Evolutionary conservation across 2,113 vertebrate genomes (phyloP).

Genomic region (Calyptomena viridis): DNA sequence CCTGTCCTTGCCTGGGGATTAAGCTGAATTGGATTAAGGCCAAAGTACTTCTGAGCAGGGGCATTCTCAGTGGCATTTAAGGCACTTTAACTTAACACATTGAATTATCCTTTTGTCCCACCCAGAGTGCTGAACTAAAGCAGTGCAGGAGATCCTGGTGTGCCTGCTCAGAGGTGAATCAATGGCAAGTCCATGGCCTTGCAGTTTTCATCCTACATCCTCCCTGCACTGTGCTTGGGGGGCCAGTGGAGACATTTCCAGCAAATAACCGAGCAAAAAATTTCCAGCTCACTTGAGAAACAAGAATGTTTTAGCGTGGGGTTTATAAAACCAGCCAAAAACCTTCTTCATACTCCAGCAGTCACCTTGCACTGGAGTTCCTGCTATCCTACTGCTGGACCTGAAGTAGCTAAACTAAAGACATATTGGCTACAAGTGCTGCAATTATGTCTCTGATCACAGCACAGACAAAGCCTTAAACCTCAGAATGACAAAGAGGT

Average conservation of each 20-base stretch:
- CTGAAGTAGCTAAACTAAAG: not conserved
- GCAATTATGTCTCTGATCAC: not conserved
- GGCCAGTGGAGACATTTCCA: not conserved
- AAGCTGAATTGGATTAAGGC: slow-evolving; percentile 13
- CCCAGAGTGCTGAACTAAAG: not conserved
- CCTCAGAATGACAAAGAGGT: not conserved
- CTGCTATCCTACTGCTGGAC: not conserved
- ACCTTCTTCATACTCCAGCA: not conserved
- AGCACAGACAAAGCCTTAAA: not conserved
- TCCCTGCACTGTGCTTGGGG: not conserved
- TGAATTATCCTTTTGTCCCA: slow-evolving; percentile 1
- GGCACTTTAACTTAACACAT: not conserved
- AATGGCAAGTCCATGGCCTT: not conserved
- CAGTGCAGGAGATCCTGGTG: not conserved
- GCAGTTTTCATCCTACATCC: not conserved
- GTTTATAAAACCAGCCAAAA: not conserved
- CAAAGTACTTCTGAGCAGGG: not conserved
- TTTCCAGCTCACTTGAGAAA: not conserved
- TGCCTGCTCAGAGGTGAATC: not conserved
- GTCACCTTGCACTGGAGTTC: not conserved
- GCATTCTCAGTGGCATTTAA: slow-evolving; percentile 28
- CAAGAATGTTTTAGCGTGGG: not conserved
- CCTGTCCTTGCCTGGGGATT: slow-evolving; percentile 10
- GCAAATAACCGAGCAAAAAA: not conserved
- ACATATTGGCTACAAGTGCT: not conserved